phyloP scores from a whole-genome alignment of 2,888 invertebrate species.

The Eugnorisma glareosa region DNA sequence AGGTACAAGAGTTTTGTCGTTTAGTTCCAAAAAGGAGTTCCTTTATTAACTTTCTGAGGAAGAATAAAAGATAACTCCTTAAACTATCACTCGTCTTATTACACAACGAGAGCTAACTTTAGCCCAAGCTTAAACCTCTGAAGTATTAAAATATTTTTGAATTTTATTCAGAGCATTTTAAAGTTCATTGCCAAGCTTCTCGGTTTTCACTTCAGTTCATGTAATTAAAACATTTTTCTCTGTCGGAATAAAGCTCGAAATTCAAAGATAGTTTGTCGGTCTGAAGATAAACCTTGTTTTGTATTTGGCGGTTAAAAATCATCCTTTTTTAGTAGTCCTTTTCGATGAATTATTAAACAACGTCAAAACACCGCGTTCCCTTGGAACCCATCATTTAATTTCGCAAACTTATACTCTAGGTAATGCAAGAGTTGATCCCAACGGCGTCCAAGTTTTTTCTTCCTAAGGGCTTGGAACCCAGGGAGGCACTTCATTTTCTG shows the following conservation, averaged over 20 bases:
- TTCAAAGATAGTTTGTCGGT: neutral
- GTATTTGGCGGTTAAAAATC: neutral
- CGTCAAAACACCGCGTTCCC: neutral
- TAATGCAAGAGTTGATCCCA: neutral
- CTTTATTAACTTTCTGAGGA: neutral
- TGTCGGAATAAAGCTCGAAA: neutral
- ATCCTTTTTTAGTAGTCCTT: neutral
- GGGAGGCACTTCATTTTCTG: neutral
- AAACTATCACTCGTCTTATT: neutral
- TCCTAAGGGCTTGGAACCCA: neutral
- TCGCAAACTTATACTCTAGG: neutral
- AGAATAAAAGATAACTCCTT: neutral
- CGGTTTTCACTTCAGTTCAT: neutral
- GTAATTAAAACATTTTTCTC: neutral
- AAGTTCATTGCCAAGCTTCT: neutral
- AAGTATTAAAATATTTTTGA: neutral
- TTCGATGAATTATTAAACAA: neutral
- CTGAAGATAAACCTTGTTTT: neutral
- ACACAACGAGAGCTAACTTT: neutral
- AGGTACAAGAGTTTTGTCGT: constrained; percentile 9
- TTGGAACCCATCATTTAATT: constrained; percentile 7
- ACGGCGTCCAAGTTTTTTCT: neutral
- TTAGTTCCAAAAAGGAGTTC: neutral
- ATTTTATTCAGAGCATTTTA: neutral
- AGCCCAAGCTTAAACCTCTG: neutral